Percentiles rank a stretch among this genome's conserved stretches.
Conservation (phyloP, 2,888 invertebrate genomes). For the Drosophila fungiperda region DNA sequence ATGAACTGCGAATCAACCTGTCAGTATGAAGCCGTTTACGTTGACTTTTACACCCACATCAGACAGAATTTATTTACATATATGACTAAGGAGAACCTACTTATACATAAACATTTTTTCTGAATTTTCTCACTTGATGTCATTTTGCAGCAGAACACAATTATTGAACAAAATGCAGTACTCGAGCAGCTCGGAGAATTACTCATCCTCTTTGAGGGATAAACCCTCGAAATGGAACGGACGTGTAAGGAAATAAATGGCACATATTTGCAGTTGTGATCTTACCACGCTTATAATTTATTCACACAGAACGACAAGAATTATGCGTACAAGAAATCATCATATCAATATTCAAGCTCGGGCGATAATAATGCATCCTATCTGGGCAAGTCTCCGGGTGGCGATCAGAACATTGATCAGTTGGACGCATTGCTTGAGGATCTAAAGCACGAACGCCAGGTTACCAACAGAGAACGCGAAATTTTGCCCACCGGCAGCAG, state of each 20-base stretch:
- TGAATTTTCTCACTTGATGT: slow-evolving; percentile 49
- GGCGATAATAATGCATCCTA: slow-evolving; percentile 76
- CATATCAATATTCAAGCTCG: slow-evolving; percentile 83
- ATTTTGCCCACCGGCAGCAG: slow-evolving; percentile 64
- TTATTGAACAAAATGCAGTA: slow-evolving; percentile 80
- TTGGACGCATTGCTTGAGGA: slow-evolving; percentile 91
- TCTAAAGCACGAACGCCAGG: slow-evolving; percentile 86
- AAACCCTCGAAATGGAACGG: slow-evolving; percentile 79
- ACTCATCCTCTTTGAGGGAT: slow-evolving; percentile 80
- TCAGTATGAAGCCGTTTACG: slow-evolving; percentile 58
- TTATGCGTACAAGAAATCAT: slow-evolving; percentile 83
- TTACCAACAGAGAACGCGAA: slow-evolving; percentile 74
- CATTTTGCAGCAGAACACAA: slow-evolving; percentile 67
- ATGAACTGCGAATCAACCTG: slow-evolving; percentile 68
- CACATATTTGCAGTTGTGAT: neutral
- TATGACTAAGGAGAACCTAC: slow-evolving; percentile 38
- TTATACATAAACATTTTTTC: slow-evolving; percentile 48
- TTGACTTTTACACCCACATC: slow-evolving; percentile 46
- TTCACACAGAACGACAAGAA: slow-evolving; percentile 80
- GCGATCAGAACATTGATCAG: slow-evolving; percentile 89
- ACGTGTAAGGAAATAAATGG: slow-evolving; percentile 62
- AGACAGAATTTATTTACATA: slow-evolving; percentile 15
- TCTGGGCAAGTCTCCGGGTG: slow-evolving; percentile 59
- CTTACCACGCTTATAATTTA: neutral
- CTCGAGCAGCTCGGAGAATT: slow-evolving; percentile 82